Evolutionary conservation across 2,888 invertebrate genomes (phyloP).

Genomic region (Icerya purchasi): DNA sequence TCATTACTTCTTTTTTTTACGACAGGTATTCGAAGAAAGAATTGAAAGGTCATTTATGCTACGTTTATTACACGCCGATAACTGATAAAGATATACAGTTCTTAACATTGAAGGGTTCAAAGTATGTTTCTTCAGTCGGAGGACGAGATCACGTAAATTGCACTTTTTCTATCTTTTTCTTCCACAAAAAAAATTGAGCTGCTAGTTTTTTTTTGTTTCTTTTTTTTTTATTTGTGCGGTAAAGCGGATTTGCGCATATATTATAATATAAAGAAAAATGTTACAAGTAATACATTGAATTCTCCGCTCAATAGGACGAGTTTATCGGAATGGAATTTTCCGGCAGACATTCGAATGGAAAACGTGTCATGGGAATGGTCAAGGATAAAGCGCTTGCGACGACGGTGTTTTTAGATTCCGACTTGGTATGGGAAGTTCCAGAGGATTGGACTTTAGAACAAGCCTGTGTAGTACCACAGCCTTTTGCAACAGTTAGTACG

Average conservation of each 20-base stretch:
- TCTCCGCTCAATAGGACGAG: too few relatives aligned
- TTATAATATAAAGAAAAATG: too few relatives aligned
- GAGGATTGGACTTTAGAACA: slow-evolving; percentile 69
- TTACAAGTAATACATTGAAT: too few relatives aligned
- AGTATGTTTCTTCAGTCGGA: neutral
- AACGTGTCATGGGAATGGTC: slow-evolving; percentile 80
- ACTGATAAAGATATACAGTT: slow-evolving; percentile 98
- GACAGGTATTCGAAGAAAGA: too few relatives aligned
- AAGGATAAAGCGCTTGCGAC: slow-evolving; percentile 79
- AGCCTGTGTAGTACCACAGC: slow-evolving; percentile 81
- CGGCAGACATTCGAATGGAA: slow-evolving; percentile 52
- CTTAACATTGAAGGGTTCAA: slow-evolving; percentile 39
- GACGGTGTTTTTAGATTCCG: slow-evolving; percentile 58
- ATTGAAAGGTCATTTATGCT: too few relatives aligned
- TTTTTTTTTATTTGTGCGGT: too few relatives aligned
- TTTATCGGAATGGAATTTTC: slow-evolving; percentile 64
- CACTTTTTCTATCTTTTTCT: too few relatives aligned
- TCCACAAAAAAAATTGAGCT: too few relatives aligned
- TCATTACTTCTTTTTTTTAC: too few relatives aligned
- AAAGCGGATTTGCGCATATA: too few relatives aligned
- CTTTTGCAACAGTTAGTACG: slow-evolving; percentile 63
- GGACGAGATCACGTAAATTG: too few relatives aligned
- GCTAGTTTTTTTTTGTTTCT: too few relatives aligned
- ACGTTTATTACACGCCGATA: slow-evolving; percentile 77
- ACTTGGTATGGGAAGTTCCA: slow-evolving; percentile 76